Evolutionary conservation across 2,888 invertebrate genomes (phyloP).

Genomic region (Nomada goodeniana): DNA sequence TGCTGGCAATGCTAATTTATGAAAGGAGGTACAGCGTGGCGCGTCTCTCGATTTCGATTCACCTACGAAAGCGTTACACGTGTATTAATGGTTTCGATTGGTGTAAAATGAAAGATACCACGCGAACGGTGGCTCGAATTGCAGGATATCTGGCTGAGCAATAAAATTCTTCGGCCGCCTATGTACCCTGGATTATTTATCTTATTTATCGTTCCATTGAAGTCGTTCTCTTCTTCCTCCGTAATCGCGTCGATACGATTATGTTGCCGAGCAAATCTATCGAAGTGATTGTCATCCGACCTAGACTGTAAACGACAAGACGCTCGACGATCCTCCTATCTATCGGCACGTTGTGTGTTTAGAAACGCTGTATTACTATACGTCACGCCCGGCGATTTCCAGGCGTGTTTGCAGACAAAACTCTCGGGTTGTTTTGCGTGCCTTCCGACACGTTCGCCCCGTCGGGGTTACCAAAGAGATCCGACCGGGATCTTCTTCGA

Average conservation of each 20-base stretch:
- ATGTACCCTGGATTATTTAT: background rate
- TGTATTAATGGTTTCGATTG: too few relatives aligned
- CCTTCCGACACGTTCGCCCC: background rate
- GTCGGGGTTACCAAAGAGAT: background rate
- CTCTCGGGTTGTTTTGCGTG: constrained; percentile 4
- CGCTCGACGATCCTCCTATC: background rate
- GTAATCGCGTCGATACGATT: background rate
- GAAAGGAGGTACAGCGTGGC: background rate
- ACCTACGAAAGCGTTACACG: background rate
- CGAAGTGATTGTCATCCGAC: background rate
- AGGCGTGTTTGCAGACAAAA: constrained; percentile 24
- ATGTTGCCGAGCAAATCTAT: background rate
- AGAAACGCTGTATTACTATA: too few relatives aligned
- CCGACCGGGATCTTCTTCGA: background rate
- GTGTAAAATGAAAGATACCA: too few relatives aligned
- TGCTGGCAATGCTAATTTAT: background rate
- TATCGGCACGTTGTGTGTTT: background rate
- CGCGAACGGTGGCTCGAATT: too few relatives aligned
- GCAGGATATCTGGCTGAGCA: background rate
- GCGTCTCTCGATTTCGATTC: background rate
- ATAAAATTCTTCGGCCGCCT: background rate
- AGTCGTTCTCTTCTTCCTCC: background rate
- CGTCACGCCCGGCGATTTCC: background rate
- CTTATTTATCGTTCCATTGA: background rate
- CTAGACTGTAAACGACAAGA: background rate